Percentiles rank a stretch among this genome's conserved stretches.
Conservation (phyloP, 2,888 invertebrate species). For the Pyrochroa serraticornis region DNA sequence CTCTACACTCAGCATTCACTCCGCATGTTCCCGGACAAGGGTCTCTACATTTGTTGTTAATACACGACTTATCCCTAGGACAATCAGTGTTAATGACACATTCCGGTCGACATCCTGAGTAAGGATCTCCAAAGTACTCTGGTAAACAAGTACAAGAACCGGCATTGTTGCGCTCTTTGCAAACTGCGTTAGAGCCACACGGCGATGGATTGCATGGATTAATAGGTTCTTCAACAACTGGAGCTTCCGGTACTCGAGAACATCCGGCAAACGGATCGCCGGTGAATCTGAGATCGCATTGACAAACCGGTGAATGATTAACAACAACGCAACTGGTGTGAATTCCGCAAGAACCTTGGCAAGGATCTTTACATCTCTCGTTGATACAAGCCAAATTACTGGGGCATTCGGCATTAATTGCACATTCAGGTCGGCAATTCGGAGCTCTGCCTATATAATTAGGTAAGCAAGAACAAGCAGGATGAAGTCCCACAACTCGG, state of each 20-base stretch:
- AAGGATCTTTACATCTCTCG: constrained; percentile 82
- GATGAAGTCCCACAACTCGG: constrained; percentile 74
- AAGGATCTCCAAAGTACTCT: constrained; percentile 87
- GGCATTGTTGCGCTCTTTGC: constrained; percentile 81
- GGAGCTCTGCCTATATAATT: constrained; percentile 84
- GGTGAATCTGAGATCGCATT: constrained; percentile 77
- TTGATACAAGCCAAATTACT: constrained; percentile 83
- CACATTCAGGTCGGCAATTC: constrained; percentile 86
- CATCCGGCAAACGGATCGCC: constrained; percentile 88
- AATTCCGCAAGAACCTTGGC: constrained; percentile 82
- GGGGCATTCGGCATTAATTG: constrained; percentile 83
- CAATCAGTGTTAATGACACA: constrained; percentile 86
- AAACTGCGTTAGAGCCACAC: constrained; percentile 84
- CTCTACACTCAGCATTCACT: constrained; percentile 77
- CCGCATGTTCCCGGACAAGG: constrained; percentile 86
- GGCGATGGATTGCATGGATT: constrained; percentile 86
- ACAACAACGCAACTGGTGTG: constrained; percentile 80
- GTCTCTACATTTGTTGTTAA: constrained; percentile 83
- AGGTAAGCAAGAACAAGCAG: constrained; percentile 80
- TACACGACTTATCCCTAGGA: constrained; percentile 75
- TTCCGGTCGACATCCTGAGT: constrained; percentile 83
- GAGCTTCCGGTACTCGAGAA: constrained; percentile 39
- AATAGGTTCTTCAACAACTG: constrained; percentile 65
- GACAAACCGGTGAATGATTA: constrained; percentile 84
- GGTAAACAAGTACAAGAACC: constrained; percentile 83